A percentile compares a stretch with the other conserved stretches of the same genome.
Conservation (phyloP, 2,888 invertebrate species). For the Epicampocera succincta region DNA sequence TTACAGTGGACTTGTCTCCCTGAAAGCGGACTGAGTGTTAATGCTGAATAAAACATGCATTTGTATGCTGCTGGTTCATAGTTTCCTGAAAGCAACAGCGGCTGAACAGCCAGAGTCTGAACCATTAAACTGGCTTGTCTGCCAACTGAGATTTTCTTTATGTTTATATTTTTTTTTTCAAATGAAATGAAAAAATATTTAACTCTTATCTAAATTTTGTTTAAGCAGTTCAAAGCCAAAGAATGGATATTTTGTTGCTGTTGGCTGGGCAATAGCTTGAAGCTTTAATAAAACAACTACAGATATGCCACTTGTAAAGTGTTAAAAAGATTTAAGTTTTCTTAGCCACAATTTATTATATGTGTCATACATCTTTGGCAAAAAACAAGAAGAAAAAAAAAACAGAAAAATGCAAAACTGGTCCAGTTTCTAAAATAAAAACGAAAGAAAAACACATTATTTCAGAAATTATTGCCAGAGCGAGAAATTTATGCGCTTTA, state of each 20-base stretch:
- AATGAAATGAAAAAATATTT: slow-evolving; percentile 4
- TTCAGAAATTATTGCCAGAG: no score
- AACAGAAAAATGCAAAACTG: no score
- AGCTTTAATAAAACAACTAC: slow-evolving; percentile 7
- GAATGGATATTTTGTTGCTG: not conserved
- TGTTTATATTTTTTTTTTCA: not conserved
- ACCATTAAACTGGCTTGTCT: slow-evolving; percentile 25
- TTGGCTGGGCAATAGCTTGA: slow-evolving; percentile 4
- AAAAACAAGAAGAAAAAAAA: no score
- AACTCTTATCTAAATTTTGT: slow-evolving; percentile 23
- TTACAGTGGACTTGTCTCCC: slow-evolving; percentile 10
- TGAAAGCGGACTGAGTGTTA: slow-evolving; percentile 7
- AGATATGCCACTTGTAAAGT: slow-evolving; percentile 6
- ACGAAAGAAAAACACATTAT: no score
- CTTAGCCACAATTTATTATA: not conserved
- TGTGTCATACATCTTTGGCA: no score
- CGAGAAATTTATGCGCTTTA: no score
- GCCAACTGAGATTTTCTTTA: slow-evolving; percentile 32
- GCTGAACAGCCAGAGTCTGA: slow-evolving; percentile 5
- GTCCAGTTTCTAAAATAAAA: no score
- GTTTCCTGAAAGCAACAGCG: no score
- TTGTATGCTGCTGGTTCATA: slow-evolving; percentile 45
- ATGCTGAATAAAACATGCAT: slow-evolving; percentile 27
- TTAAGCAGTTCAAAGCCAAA: not conserved
- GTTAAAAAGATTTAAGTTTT: slow-evolving; percentile 19